phyloP scores from a whole-genome alignment of 2,888 invertebrate species.

The Lasioglossum vierecki region DNA sequence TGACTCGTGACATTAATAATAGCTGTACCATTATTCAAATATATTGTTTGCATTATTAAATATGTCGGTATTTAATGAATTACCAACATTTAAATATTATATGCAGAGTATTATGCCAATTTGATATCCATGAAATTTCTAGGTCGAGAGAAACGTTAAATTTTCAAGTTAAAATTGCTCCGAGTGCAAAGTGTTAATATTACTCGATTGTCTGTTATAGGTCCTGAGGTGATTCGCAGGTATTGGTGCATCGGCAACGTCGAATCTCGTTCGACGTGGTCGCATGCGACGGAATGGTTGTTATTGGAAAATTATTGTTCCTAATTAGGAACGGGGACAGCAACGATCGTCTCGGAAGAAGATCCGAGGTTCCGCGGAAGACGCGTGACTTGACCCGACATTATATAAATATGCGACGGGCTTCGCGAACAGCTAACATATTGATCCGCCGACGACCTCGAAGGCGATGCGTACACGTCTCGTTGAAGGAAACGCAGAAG shows the following conservation, averaged over 20 bases:
- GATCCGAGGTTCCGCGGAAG: neutral
- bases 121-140: too few relatives aligned
- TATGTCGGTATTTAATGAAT: too few relatives aligned
- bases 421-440: constrained; percentile 55
- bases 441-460: constrained; percentile 52
- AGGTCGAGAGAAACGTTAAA: too few relatives aligned
- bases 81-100: too few relatives aligned
- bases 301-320: neutral
- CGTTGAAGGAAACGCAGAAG: constrained; percentile 30
- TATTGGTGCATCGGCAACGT: neutral
- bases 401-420: constrained; percentile 52
- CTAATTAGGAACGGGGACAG: neutral
- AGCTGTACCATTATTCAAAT: too few relatives aligned
- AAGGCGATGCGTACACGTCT: constrained; percentile 33
- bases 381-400: constrained; percentile 4
- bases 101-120: too few relatives aligned
- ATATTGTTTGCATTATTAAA: too few relatives aligned
- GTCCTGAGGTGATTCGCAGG: neutral
- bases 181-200: neutral
- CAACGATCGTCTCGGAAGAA: neutral
- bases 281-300: neutral
- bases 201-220: neutral
- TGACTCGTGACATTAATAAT: too few relatives aligned
- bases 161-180: too few relatives aligned
- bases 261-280: neutral